A percentile compares a stretch with the other conserved stretches of the same genome.
Conservation (phyloP, 2,113 vertebrate species). For the Choloepus hoffmanni region DNA sequence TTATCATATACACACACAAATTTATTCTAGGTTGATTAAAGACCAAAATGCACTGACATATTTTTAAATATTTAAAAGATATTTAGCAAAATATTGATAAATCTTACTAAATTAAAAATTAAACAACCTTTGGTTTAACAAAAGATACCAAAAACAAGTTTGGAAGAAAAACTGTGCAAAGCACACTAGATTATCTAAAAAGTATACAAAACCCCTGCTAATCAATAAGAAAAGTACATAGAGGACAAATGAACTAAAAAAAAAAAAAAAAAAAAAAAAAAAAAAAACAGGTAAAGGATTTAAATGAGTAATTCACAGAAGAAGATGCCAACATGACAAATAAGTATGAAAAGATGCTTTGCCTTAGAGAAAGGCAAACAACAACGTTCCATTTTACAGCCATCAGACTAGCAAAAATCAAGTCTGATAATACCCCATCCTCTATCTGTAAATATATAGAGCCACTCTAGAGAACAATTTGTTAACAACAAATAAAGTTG, state of each 20-base stretch:
- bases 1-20: neutral
- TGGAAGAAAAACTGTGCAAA: neutral
- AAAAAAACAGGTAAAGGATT: constrained; percentile 4
- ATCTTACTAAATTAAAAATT: neutral
- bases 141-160: neutral
- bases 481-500: neutral
- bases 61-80: neutral
- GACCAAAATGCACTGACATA: neutral
- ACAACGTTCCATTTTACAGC: neutral
- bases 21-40: neutral
- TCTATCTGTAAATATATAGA: neutral
- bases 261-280: neutral
- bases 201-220: neutral
- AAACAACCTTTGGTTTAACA: neutral
- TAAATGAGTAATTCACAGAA: neutral
- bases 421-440: neutral
- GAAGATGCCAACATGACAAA: neutral
- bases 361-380: neutral
- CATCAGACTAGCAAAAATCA: neutral
- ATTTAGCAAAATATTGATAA: neutral
- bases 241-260: neutral
- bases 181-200: constrained; percentile 11
- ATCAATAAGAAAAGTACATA: neutral
- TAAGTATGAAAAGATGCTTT: neutral
- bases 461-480: neutral